Conservation (phyloP, 2,113 vertebrate genomes). For the Cathartes aura region DNA sequence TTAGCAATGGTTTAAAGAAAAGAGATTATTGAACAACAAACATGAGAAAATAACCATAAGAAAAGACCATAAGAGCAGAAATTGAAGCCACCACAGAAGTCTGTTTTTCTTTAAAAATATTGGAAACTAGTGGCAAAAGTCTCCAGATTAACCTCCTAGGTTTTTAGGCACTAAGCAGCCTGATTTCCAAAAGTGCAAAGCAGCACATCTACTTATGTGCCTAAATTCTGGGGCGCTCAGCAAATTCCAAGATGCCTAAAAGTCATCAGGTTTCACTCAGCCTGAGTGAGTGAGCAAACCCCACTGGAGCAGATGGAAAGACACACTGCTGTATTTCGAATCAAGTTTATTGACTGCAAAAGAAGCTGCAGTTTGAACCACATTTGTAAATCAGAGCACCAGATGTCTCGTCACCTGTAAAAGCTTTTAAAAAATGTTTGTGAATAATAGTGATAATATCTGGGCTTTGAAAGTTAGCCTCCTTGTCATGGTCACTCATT, state of each 20-base stretch:
- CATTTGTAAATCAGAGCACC: neutral
- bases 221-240: neutral
- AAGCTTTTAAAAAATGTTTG: neutral
- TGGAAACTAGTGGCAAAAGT: neutral
- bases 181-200: neutral
- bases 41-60: neutral
- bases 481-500: neutral
- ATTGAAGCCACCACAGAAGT: neutral
- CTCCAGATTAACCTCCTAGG: neutral
- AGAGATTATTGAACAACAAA: neutral
- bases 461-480: neutral
- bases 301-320: neutral
- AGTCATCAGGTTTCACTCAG: neutral
- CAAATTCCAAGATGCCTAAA: neutral
- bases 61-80: neutral
- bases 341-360: neutral
- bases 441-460: neutral
- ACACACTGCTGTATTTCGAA: neutral
- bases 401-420: neutral
- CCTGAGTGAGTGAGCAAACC: neutral
- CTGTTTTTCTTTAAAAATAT: neutral
- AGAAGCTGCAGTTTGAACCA: neutral
- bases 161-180: neutral
- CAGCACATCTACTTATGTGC: neutral
- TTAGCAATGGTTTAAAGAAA: neutral